Conservation (phyloP, 2,888 invertebrate genomes). For the Luperina testacea region DNA sequence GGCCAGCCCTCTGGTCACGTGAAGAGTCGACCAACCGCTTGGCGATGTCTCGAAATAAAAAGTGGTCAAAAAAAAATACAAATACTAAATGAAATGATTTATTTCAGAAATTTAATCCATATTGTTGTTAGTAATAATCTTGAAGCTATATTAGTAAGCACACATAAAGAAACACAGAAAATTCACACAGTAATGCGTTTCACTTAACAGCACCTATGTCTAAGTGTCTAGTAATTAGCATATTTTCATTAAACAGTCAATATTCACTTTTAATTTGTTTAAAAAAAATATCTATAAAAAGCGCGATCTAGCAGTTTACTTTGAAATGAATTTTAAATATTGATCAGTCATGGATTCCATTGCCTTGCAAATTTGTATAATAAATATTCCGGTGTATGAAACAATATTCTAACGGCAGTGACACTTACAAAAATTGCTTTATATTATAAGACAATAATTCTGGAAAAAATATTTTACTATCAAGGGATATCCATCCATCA, state of each 20-base stretch:
- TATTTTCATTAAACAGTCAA: not conserved
- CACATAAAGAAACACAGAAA: not conserved
- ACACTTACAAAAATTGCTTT: too few relatives aligned
- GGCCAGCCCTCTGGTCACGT: too few relatives aligned
- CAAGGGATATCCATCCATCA: constrained; percentile 1
- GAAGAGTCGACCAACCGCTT: too few relatives aligned
- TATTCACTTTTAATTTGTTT: too few relatives aligned
- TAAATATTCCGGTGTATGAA: not conserved
- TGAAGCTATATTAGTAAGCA: not conserved
- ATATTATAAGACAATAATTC: not conserved
- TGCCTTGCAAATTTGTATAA: not conserved
- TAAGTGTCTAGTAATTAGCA: not conserved
- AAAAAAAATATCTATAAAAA: not conserved
- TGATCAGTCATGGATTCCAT: not conserved
- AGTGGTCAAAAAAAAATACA: too few relatives aligned
- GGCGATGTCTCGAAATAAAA: too few relatives aligned
- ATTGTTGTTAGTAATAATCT: not conserved
- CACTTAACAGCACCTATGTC: not conserved
- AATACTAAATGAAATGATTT: not conserved
- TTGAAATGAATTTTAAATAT: not conserved
- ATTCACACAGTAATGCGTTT: not conserved
- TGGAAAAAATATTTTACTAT: not conserved
- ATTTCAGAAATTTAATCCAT: not conserved
- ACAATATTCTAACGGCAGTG: not conserved
- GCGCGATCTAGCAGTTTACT: not conserved